Conservation (phyloP, 2,888 invertebrate species). For the Acleris holmiana region DNA sequence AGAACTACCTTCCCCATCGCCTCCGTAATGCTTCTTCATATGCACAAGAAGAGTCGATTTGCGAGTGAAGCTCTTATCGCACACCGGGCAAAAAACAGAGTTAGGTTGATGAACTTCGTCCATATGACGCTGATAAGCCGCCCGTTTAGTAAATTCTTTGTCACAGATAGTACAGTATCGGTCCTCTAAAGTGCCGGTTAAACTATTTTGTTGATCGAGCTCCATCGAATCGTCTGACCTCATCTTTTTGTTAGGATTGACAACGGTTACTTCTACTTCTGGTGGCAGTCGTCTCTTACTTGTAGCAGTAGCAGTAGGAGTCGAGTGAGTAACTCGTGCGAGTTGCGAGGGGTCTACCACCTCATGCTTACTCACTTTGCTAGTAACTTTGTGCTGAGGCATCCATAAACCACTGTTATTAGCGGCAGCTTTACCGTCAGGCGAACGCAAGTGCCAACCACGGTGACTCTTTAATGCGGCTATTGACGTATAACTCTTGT, state of each 20-base stretch:
- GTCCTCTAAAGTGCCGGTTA: slow-evolving; percentile 72
- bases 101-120: slow-evolving; percentile 83
- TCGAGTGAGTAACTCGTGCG: slow-evolving; percentile 59
- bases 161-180: slow-evolving; percentile 85
- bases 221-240: slow-evolving; percentile 77
- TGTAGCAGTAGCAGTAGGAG: slow-evolving; percentile 51
- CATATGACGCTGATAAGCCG: slow-evolving; percentile 85
- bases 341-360: slow-evolving; percentile 67
- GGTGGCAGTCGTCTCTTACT: slow-evolving; percentile 76
- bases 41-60: slow-evolving; percentile 86
- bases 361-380: slow-evolving; percentile 79
- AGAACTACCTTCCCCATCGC: slow-evolving; percentile 65
- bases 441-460: slow-evolving; percentile 87
- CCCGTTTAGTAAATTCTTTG: slow-evolving; percentile 85
- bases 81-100: slow-evolving; percentile 85
- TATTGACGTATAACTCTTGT: slow-evolving; percentile 86
- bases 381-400: slow-evolving; percentile 82
- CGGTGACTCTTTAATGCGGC: slow-evolving; percentile 87
- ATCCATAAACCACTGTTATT: slow-evolving; percentile 81
- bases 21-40: slow-evolving; percentile 84
- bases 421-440: slow-evolving; percentile 80
- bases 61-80: slow-evolving; percentile 86
- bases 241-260: slow-evolving; percentile 79
- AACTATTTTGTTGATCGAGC: slow-evolving; percentile 70
- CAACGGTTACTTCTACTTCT: slow-evolving; percentile 80